A percentile compares a stretch with the other conserved stretches of the same genome.
These are phyloP conservation scores for Steinernema khuongi DNA, from an alignment of 1,140 invertebrate genomes.

Conservation along the genomic window DNA sequence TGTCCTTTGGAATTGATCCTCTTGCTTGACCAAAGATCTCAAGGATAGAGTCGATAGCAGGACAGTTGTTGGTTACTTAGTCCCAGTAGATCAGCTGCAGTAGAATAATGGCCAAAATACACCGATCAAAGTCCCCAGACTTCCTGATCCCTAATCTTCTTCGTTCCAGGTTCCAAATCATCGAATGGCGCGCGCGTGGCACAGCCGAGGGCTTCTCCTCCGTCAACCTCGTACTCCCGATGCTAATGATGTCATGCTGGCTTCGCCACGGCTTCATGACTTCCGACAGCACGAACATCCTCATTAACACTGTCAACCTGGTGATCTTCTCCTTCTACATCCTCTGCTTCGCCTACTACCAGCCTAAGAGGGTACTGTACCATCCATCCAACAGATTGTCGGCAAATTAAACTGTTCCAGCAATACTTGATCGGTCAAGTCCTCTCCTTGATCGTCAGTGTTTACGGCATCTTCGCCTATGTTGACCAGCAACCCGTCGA, in stretches of 20 bases:
- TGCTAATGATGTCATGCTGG: constrained; percentile 54
- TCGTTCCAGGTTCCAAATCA: constrained; percentile 22
- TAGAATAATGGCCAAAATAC: not conserved
- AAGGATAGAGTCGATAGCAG: not conserved
- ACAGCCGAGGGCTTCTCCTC: constrained; percentile 58
- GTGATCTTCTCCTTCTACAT: constrained; percentile 51
- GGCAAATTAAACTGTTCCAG: constrained; percentile 35
- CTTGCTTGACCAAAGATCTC: not conserved
- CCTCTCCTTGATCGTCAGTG: constrained; percentile 20
- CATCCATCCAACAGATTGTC: not conserved
- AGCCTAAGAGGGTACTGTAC: constrained; percentile 50
- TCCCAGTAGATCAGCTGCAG: not conserved
- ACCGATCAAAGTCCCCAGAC: not conserved
- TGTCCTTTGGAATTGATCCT: not conserved
- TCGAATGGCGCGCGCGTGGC: constrained; percentile 48
- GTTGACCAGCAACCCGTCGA: constrained; percentile 42
- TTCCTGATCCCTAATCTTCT: constrained; percentile 17
- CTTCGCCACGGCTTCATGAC: constrained; percentile 51
- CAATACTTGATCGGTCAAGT: constrained; percentile 53
- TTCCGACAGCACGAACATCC: constrained; percentile 51
- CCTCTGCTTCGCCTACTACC: constrained; percentile 52
- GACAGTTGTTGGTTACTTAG: not conserved
- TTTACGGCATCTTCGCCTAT: constrained; percentile 46
- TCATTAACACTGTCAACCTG: constrained; percentile 50
- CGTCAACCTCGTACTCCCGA: constrained; percentile 53